A percentile compares a stretch with the other conserved stretches of the same genome.
Conservation (phyloP, 2,797 vertebrate species). For the Oceanodroma leucorhoa region DNA sequence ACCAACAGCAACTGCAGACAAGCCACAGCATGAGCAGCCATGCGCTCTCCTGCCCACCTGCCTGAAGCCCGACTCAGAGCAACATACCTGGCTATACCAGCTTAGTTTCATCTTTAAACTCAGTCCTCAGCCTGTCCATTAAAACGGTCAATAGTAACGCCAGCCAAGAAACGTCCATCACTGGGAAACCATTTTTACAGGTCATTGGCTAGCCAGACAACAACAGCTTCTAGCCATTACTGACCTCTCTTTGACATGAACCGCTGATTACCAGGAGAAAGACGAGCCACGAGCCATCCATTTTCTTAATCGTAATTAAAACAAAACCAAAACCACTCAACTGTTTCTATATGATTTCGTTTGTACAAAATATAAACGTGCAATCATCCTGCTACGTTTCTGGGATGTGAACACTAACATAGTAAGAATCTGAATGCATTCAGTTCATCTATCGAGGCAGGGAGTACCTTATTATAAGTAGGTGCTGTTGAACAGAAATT, state of each 20-base stretch:
- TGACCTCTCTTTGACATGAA: conserved; percentile 6
- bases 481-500: background rate
- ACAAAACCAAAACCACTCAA: background rate
- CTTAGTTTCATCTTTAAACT: background rate
- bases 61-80: background rate
- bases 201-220: conserved; percentile 56
- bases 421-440: background rate
- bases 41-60: background rate
- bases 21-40: background rate
- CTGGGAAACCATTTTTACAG: conserved; percentile 45
- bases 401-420: background rate
- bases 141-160: conserved; percentile 19
- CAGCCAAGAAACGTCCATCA: conserved; percentile 26
- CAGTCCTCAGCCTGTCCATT: conserved; percentile 1
- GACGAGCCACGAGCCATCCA: background rate
- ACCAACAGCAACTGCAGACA: background rate
- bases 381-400: background rate
- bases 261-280: background rate
- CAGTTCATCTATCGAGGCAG: background rate
- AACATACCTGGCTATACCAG: background rate
- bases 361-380: background rate
- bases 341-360: background rate
- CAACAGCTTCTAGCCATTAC: conserved; percentile 59
- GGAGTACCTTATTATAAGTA: background rate
- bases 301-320: conserved; percentile 10